Base-by-base conservation (phyloP, 2,888 invertebrate genomes). In the Sarcophaga caerulescens region DNA sequence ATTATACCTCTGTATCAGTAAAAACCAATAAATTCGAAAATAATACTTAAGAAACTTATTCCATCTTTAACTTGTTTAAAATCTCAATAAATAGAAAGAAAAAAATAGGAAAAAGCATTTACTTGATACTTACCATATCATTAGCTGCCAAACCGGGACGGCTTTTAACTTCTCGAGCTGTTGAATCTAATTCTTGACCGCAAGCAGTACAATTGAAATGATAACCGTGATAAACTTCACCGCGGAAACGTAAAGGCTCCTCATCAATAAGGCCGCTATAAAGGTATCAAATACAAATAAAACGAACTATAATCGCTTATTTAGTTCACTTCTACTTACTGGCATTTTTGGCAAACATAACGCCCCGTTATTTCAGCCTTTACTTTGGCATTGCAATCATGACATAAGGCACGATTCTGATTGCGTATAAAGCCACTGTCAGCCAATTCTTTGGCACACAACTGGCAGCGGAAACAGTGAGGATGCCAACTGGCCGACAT, bases 401-500 rank as follows among this genome's bases (percentile, higher is more conserved):
- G 98, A 92, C 99, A 99, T 91, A 99, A 93, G 91, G 97, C 95
- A 93, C 98, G 94, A 80, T 93, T 93, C 88, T 96, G 97, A 91
- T 98, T 97, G 91, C 98, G 97, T 89, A 99, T 98, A 93, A 99
- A 99, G 17, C 99, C 99, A 73, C 97, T 96, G 93, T 99, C 99
- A 0, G 99, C 99, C 88, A 99, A 94, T 92, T 98, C 97, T 85
- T 96, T 95, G 89, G 95, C 95, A 93, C 99, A 99, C 93, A 98
- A 95, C 92, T 99, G 97, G 92, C 99, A 99, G 25, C 97, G 96
- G 95, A 99, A 99, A 93, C 99, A 99, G 85, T 96, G 95, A 2
- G 99, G 99, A 94, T 99, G 99, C 99, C 99, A 99, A 93, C 98
- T 99, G 52, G 98, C 96, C 91, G 99, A 98, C 98, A 99, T 99